These are phyloP conservation scores for Pampus argenteus DNA, from an alignment of 2,797 vertebrate genomes.

Conservation along the genomic window DNA sequence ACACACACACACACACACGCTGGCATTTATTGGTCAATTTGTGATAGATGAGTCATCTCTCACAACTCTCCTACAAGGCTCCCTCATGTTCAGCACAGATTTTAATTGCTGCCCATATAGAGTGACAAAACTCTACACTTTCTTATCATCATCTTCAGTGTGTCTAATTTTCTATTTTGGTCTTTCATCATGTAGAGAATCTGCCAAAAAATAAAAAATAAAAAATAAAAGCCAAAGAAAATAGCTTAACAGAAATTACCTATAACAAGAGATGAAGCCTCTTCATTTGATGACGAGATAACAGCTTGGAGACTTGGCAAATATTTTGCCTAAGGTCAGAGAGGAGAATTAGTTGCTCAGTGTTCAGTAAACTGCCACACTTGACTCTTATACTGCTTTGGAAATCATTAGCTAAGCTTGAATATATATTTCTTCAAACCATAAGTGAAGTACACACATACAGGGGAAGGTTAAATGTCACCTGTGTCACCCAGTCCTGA, in stretches of 20 bases:
- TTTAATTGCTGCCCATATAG: slow-evolving; percentile 52
- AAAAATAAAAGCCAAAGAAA: not conserved
- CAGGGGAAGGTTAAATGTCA: slow-evolving; percentile 40
- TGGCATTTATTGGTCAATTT: slow-evolving; percentile 57
- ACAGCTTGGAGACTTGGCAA: slow-evolving; percentile 79
- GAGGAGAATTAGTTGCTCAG: not conserved
- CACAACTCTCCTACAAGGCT: slow-evolving; percentile 45
- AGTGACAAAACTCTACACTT: slow-evolving; percentile 12
- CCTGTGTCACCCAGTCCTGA: slow-evolving; percentile 84
- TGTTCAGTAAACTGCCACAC: not conserved
- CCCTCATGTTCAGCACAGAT: slow-evolving; percentile 43
- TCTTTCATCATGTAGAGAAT: slow-evolving; percentile 6
- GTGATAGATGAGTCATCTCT: slow-evolving; percentile 67
- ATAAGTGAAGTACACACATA: not conserved
- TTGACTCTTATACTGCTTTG: not conserved
- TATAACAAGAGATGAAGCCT: slow-evolving; percentile 80
- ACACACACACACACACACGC: slow-evolving; percentile 28
- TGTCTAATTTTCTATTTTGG: not conserved
- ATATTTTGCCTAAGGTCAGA: slow-evolving; percentile 84
- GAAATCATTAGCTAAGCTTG: not conserved
- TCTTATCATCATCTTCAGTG: not conserved
- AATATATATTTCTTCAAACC: not conserved
- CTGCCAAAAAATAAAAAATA: not conserved
- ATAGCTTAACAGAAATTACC: slow-evolving; percentile 61
- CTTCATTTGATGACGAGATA: slow-evolving; percentile 84